Conservation (phyloP, 2,888 invertebrate genomes). For the Cacoxenus indagator region DNA sequence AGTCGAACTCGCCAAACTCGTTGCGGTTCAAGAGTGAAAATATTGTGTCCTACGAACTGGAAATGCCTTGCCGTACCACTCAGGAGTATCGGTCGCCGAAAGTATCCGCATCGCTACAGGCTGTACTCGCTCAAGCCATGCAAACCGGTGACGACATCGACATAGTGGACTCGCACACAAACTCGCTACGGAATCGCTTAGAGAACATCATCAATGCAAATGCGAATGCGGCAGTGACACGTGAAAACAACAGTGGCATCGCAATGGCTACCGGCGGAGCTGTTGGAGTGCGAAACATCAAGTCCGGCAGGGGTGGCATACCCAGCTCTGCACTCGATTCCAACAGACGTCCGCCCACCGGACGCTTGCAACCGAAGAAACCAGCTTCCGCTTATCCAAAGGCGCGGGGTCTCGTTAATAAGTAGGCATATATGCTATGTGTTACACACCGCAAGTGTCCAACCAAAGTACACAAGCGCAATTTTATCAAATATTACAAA, state of each 20-base stretch:
- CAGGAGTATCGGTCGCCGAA: constrained; percentile 71
- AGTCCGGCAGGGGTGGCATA: constrained; percentile 56
- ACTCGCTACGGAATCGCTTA: constrained; percentile 67
- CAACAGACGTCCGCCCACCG: constrained; percentile 65
- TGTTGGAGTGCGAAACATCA: constrained; percentile 54
- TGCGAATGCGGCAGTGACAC: constrained; percentile 50
- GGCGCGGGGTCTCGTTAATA: constrained; percentile 70
- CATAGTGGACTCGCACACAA: constrained; percentile 67
- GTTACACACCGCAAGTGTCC: neutral
- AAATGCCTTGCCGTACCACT: constrained; percentile 71
- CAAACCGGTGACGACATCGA: constrained; percentile 71
- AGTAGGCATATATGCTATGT: constrained; percentile 47
- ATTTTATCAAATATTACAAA: neutral
- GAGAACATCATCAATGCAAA: constrained; percentile 70
- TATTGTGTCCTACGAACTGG: constrained; percentile 69
- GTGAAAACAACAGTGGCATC: constrained; percentile 33
- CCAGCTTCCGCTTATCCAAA: constrained; percentile 71
- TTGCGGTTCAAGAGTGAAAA: constrained; percentile 70
- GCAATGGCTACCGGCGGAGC: constrained; percentile 28
- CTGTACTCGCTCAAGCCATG: constrained; percentile 71
- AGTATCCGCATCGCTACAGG: constrained; percentile 70
- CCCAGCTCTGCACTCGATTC: constrained; percentile 63
- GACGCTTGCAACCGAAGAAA: constrained; percentile 64
- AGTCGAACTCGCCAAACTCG: constrained; percentile 58
- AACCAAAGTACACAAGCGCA: neutral